A percentile compares a stretch with the other conserved stretches of the same genome.
phyloP scores from a whole-genome alignment of 2,797 vertebrate genomes.

The Acanthornis magna region DNA sequence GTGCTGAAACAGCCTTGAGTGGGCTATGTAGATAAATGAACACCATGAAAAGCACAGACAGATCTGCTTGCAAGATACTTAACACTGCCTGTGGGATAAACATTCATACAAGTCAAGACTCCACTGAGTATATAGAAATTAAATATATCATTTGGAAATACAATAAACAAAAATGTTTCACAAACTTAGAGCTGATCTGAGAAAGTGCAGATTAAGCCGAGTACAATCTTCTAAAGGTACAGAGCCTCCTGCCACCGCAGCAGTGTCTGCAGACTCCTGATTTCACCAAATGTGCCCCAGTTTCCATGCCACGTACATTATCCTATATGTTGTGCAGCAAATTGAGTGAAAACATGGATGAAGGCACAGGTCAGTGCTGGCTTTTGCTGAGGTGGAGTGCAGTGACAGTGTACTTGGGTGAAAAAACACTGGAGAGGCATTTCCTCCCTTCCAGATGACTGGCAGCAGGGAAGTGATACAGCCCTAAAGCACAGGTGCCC shows the following conservation, averaged over 20 bases:
- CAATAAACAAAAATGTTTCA: background rate
- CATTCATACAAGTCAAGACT: background rate
- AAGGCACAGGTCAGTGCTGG: background rate
- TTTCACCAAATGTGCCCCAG: background rate
- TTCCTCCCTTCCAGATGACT: background rate
- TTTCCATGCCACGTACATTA: background rate
- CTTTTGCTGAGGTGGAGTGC: background rate
- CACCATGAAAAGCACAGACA: background rate
- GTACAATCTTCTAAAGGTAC: background rate
- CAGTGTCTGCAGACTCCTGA: background rate
- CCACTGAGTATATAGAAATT: background rate
- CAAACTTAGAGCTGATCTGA: background rate
- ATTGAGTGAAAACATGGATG: background rate
- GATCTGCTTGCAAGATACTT: background rate
- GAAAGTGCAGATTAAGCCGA: background rate
- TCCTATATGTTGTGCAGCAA: background rate
- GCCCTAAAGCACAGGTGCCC: background rate
- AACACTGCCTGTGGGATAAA: slow-evolving; percentile 29
- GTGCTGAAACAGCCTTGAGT: background rate
- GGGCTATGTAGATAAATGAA: background rate
- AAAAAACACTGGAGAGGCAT: background rate
- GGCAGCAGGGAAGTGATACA: background rate
- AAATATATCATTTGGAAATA: background rate
- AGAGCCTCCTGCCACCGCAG: background rate
- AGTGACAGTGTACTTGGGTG: background rate